phyloP scores from a whole-genome alignment of 1,140 invertebrate genomes.

The Liolophura sinensis region DNA sequence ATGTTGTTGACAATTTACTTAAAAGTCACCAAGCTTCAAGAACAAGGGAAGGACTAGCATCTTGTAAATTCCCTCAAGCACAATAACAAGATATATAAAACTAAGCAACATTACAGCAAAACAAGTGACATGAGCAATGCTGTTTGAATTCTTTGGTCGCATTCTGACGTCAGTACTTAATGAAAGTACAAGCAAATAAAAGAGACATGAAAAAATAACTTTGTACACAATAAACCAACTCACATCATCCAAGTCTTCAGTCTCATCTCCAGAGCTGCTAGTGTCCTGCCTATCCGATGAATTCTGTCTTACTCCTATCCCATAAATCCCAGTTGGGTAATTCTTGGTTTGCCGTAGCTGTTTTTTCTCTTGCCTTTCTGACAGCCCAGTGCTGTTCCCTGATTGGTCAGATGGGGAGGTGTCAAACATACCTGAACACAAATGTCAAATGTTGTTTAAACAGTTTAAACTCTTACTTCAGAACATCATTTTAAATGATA shows the following conservation, averaged over 20 bases:
- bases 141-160: no score
- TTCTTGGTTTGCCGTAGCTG: slow-evolving; percentile 25
- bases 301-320: slow-evolving; percentile 32
- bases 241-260: slow-evolving; percentile 38
- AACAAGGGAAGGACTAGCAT: no score
- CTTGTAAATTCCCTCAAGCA: no score
- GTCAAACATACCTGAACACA: slow-evolving; percentile 39
- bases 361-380: not conserved
- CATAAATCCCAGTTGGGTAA: slow-evolving; percentile 31
- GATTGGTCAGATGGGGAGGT: slow-evolving; percentile 28
- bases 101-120: no score
- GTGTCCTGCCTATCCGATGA: slow-evolving; percentile 30
- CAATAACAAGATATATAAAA: no score
- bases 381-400: slow-evolving; percentile 1
- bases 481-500: no score
- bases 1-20: no score
- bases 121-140: no score
- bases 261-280: slow-evolving; percentile 16
- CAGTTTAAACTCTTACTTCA: not conserved
- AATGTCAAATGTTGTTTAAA: not conserved
- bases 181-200: not conserved
- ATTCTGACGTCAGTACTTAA: not conserved
- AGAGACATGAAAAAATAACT: not conserved
- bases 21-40: no score
- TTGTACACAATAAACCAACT: slow-evolving; percentile 4